Evolutionary conservation across 1,140 invertebrate genomes (phyloP).

Genomic region (Rhyacophila brunnea): DNA sequence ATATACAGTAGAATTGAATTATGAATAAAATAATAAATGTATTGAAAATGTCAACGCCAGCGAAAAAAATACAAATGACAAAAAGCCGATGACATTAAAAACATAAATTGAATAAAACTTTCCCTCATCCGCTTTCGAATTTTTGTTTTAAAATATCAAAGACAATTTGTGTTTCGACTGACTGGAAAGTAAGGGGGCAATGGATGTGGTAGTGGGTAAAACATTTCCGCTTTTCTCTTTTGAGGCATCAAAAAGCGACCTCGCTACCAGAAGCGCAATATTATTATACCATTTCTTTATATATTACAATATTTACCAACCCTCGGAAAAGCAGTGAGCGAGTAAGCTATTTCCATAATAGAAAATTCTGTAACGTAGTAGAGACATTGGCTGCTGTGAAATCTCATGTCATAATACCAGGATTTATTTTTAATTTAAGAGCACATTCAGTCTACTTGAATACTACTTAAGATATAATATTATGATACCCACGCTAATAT

Average conservation of each 20-base stretch:
- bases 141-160: conserved; percentile 1
- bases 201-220: no score
- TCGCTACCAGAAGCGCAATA: neutral
- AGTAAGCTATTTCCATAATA: conserved; percentile 30
- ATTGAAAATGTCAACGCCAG: no score
- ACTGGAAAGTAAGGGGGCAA: neutral
- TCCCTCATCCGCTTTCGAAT: neutral
- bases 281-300: conserved; percentile 33
- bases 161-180: conserved; percentile 1
- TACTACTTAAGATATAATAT: no score
- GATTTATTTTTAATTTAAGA: no score
- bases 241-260: no score
- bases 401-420: conserved; percentile 24
- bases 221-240: no score
- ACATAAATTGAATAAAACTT: neutral
- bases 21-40: no score
- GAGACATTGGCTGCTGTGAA: conserved; percentile 27
- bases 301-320: conserved; percentile 33
- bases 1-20: no score
- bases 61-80: no score
- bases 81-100: no score
- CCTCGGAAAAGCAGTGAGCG: conserved; percentile 14
- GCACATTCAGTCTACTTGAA: no score
- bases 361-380: conserved; percentile 25
- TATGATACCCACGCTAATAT: no score